Conservation (phyloP, 1,140 invertebrate genomes). For the Periplaneta americana region DNA sequence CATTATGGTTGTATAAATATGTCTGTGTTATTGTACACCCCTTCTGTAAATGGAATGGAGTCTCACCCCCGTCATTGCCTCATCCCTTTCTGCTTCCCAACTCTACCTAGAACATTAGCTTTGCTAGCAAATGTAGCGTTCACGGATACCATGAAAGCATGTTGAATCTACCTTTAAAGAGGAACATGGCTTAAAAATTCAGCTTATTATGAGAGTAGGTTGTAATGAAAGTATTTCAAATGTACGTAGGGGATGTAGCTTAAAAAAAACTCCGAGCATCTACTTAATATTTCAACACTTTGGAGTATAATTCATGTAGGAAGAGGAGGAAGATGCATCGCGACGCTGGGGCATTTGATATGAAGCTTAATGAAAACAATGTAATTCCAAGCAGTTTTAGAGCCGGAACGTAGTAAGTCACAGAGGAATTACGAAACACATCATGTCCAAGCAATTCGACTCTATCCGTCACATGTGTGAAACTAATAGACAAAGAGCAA, state of each 20-base stretch:
- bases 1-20: too few species aligned
- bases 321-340: not conserved
- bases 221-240: not conserved
- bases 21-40: not conserved
- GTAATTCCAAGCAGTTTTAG: too few species aligned
- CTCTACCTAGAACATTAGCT: not conserved
- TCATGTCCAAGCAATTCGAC: too few species aligned
- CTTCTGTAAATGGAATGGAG: not conserved
- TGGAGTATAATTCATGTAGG: not conserved
- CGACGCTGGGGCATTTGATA: too few species aligned
- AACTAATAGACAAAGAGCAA: too few species aligned
- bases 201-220: not conserved
- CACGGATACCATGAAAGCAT: not conserved
- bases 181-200: not conserved
- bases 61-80: not conserved
- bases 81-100: not conserved
- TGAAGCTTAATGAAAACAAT: too few species aligned
- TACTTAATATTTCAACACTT: not conserved
- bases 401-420: too few species aligned
- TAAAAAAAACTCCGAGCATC: not conserved
- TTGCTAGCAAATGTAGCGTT: not conserved
- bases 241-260: not conserved
- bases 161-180: too few species aligned
- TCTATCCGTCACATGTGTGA: too few species aligned
- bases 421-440: too few species aligned